Evolutionary conservation across 2,888 invertebrate species (phyloP), one percentile per base, ranked within the genome.

Genomic region (Harmothoe impar): DNA sequence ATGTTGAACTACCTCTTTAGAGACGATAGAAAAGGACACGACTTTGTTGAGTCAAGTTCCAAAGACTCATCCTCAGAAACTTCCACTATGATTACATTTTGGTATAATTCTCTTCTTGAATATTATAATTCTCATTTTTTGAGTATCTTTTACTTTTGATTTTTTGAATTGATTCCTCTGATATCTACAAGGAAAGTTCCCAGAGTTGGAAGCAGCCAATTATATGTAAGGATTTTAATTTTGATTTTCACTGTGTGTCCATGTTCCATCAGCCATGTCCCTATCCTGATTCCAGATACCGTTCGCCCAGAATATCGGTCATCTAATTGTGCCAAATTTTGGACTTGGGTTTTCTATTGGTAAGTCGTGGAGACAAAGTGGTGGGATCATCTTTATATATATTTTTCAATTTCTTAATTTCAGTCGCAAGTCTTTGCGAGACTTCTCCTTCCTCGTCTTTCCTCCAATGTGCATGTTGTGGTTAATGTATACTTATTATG

Each of bases 271-370:
- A 81, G 81, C 33, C 20, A 10, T 33, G 33, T 43, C 3, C 29
- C 31, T 35, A 43, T 81, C 81, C 81, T 81, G 81, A 15, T 92
- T 94, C 54, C 94, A 99, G 98, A 99, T 99, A 95, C 99, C 99
- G 56, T 97, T 98, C 96, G 99, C 99, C 7, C 98, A 97, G 1
- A 98, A 97, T 93, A 97, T 99, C 94, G 97, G 98, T 93, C 98
- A 99, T 96, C 97, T 99, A 95, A 98, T 99, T 93, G 97, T 98
- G 86, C 99, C 99, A 1, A 99, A 99, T 96, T 99, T 99, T 54
- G 99, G 99, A 10, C 97, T 99, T 56, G 99, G 99, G 92, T 99
- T 99, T 96, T 99, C 99, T 23, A 99, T 99, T 94, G 99, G 99
- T 96, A 93, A 93, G 94, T 72, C n/a, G 54, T 89, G 29, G 43